phyloP scores from a whole-genome alignment of 1,140 invertebrate genomes.

The Berghia stephanieae region DNA sequence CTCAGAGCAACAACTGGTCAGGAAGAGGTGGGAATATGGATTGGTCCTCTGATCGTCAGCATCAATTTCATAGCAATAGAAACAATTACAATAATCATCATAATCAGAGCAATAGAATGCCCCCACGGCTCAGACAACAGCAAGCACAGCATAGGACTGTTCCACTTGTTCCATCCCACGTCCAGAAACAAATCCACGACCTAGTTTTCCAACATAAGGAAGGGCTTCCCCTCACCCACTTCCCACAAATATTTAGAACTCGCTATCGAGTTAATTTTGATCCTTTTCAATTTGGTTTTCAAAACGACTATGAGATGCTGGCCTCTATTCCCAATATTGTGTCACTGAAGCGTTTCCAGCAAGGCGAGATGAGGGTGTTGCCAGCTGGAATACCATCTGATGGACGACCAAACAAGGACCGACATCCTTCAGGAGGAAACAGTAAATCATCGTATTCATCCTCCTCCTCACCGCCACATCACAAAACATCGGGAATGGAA shows the following conservation, averaged over 20 bases:
- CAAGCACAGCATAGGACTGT: not conserved
- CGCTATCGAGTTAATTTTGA: constrained; percentile 48
- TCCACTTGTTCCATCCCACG: constrained; percentile 40
- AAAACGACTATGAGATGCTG: constrained; percentile 42
- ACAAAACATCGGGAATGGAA: no score
- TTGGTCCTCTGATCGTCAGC: no score
- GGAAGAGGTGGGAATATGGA: no score
- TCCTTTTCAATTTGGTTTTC: constrained; percentile 42
- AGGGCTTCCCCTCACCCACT: constrained; percentile 43
- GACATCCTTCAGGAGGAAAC: not conserved
- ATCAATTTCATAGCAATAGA: no score
- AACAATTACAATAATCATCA: no score
- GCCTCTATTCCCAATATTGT: constrained; percentile 43
- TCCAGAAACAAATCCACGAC: constrained; percentile 36
- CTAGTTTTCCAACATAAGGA: constrained; percentile 41
- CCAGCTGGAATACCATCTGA: no score
- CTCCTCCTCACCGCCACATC: no score
- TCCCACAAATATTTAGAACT: constrained; percentile 46
- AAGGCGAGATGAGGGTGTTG: constrained; percentile 39
- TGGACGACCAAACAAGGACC: not conserved
- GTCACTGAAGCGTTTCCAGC: constrained; percentile 31
- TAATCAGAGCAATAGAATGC: no score
- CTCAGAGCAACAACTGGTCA: no score
- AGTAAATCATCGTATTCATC: no score
- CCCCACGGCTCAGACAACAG: not conserved